Evolutionary conservation across 2,797 vertebrate genomes (phyloP).

Genomic region (Microhierax caerulescens): DNA sequence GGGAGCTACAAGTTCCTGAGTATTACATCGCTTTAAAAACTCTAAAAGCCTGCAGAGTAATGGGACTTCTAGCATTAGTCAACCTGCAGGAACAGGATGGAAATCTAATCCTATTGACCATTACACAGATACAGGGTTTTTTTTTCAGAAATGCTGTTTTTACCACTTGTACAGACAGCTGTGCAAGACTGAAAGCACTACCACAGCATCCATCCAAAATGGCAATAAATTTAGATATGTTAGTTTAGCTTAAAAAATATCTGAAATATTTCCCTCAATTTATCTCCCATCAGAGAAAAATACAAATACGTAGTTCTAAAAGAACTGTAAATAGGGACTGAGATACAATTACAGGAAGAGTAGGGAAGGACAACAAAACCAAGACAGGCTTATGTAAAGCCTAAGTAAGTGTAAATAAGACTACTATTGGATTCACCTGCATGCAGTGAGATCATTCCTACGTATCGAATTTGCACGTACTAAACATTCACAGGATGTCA

Average conservation of each 20-base stretch:
- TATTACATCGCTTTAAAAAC: neutral
- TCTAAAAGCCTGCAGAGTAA: neutral
- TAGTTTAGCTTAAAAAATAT: neutral
- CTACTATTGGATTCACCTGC: neutral
- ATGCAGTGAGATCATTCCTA: neutral
- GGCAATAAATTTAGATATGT: neutral
- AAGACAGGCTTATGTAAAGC: neutral
- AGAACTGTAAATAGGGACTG: neutral
- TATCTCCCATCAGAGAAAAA: neutral
- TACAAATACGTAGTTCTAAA: neutral
- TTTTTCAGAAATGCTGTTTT: neutral
- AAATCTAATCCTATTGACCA: neutral
- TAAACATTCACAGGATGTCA: neutral
- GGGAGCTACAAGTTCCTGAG: neutral
- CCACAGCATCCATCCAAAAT: neutral
- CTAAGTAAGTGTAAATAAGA: neutral
- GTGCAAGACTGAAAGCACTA: neutral
- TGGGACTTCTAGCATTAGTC: neutral
- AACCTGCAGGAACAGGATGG: neutral
- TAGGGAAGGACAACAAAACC: neutral
- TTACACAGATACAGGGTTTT: neutral
- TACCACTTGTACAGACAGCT: neutral
- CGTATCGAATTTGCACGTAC: fast-evolving
- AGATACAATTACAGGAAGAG: neutral
- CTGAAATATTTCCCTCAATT: neutral